Base-by-base conservation (phyloP, 2,797 vertebrate species). In the Acrossocheilus fasciatus region DNA sequence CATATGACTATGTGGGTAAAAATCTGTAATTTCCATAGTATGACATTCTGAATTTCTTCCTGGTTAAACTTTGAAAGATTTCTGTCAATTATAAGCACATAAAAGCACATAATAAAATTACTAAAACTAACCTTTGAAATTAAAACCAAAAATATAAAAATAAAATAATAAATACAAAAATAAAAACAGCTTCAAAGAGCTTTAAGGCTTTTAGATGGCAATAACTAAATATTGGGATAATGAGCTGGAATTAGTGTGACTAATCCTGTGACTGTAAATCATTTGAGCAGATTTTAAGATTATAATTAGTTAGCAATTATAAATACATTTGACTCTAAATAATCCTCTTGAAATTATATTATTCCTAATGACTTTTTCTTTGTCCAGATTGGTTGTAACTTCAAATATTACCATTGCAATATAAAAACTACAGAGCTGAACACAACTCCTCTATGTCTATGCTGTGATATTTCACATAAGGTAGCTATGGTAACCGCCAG, bases 211-310 rank as follows among this genome's bases (percentile, higher is more conserved):
- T 83, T 18, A 74, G 12, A 47, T 0, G 5, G 4, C 43, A 75
- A 75, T 66, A 52, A 66, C 30, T 45, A 36, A 50, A 75, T 75
- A 75, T n/a, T 64, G 30, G 17, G 72, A 18, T 84, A 39, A 74
- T 62, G 39, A 47, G 54, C 54, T 59, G 70, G 50, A 34, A 83
- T 74, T 74, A 72, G n/a, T 41, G 50, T 11, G 12, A 47, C 39
- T 73, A 39, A 85, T 85, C 76, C 66, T 79, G 26, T 26, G 26
- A 45, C 2, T 57, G 45, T 50, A 70, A 78, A 78, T 70, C 47
- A 59, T 85, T 70, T 79, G 39, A 85, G n/a, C 50, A 62, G 76
- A 85, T 85, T 80, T 85, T 15, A 59, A 36, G 66, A 79, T 85
- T 78, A 30, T 43, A 69, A 77, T 68, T 80, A 85, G 45, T 57